Conservation (phyloP, 1,140 invertebrate genomes). For the Drosophila chauvacae region DNA sequence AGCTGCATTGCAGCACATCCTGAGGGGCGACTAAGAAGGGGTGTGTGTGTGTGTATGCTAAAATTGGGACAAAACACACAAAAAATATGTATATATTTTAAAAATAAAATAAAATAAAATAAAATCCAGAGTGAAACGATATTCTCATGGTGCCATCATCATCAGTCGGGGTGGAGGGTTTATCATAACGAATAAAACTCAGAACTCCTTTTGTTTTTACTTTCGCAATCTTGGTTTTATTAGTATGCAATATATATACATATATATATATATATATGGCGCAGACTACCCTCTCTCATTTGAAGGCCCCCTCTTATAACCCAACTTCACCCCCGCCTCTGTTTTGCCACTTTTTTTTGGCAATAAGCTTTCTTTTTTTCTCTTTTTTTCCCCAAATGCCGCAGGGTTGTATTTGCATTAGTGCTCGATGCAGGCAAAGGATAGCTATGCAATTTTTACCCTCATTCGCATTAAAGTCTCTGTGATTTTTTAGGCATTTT, state of each 20-base stretch:
- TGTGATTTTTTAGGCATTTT: neutral
- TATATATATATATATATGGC: constrained; percentile 32
- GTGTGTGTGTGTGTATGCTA: neutral
- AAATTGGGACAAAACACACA: constrained; percentile 70
- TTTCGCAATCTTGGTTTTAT: constrained; percentile 63
- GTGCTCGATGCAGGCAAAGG: constrained; percentile 33
- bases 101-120: constrained; percentile 44
- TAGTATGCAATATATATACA: constrained; percentile 43
- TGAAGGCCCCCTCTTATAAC: constrained; percentile 4
- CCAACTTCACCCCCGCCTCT: neutral
- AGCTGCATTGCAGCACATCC: constrained; percentile 32
- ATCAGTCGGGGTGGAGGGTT: constrained; percentile 48
- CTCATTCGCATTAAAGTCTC: constrained; percentile 34
- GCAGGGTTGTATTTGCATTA: constrained; percentile 78
- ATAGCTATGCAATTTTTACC: constrained; percentile 39
- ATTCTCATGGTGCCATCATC: constrained; percentile 51
- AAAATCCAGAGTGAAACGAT: constrained; percentile 41
- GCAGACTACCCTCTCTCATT: constrained; percentile 21
- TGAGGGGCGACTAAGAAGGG: neutral
- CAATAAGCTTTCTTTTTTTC: constrained; percentile 67
- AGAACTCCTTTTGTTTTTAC: constrained; percentile 27
- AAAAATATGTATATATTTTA: neutral
- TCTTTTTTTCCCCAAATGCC: constrained; percentile 53
- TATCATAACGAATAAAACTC: constrained; percentile 8
- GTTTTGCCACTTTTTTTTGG: constrained; percentile 59